A percentile compares a stretch with the other conserved stretches of the same genome.
These are phyloP conservation scores for Deilephila elpenor DNA, from an alignment of 2,888 invertebrate species.

Conservation along the genomic window DNA sequence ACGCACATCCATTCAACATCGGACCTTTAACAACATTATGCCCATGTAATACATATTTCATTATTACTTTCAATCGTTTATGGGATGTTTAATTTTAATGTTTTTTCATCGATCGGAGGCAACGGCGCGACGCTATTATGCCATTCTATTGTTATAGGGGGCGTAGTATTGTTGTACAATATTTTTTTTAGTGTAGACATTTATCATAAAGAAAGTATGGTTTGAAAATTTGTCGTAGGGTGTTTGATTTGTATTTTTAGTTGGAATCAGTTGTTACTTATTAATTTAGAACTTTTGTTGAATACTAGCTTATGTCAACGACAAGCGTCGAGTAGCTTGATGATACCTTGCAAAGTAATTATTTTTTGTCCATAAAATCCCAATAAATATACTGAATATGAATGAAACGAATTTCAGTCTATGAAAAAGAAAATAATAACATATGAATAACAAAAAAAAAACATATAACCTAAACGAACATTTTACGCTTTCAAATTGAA, in stretches of 20 bases:
- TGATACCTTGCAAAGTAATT: too few species aligned
- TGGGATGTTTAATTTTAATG: constrained; percentile 76
- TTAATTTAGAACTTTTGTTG: not conserved
- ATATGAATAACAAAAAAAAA: not conserved
- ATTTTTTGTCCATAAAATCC: too few species aligned
- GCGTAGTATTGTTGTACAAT: constrained; percentile 82
- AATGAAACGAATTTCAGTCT: too few species aligned
- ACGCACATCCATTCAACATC: constrained; percentile 71
- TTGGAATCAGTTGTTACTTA: not conserved
- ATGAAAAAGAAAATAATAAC: too few species aligned
- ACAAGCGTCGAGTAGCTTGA: too few species aligned
- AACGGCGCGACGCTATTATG: constrained; percentile 62
- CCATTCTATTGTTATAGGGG: constrained; percentile 70
- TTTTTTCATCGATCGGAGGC: constrained; percentile 59
- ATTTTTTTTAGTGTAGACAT: constrained; percentile 57
- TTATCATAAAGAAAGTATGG: constrained; percentile 26
- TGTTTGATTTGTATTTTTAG: not conserved
- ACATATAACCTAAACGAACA: not conserved
- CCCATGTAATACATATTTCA: constrained; percentile 84
- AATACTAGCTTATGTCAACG: not conserved
- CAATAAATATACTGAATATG: too few species aligned
- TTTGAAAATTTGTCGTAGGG: constrained; percentile 18
- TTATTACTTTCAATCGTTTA: constrained; percentile 81
- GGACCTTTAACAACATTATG: constrained; percentile 81
- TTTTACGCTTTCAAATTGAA: not conserved